Evolutionary conservation across 2,888 invertebrate genomes (phyloP).

Genomic region (Xiphydria camelus): DNA sequence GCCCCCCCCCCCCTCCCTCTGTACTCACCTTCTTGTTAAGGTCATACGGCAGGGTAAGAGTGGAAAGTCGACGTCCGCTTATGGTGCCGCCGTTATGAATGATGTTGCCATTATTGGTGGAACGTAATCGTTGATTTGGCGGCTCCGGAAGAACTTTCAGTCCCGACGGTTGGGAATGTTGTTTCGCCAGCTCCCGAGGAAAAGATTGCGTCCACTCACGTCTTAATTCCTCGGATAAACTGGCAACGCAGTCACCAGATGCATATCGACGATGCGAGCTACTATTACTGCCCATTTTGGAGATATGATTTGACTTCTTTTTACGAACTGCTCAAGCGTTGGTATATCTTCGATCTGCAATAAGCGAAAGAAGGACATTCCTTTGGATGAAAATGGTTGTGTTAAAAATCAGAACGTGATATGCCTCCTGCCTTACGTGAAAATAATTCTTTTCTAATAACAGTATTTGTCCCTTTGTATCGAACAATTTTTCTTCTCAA

Average conservation of each 20-base stretch:
- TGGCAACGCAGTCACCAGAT: constrained; percentile 15
- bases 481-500: too few species aligned
- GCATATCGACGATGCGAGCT: constrained; percentile 37
- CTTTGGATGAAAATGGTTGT: too few species aligned
- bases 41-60: constrained; percentile 49
- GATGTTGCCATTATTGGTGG: constrained; percentile 82
- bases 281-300: constrained; percentile 48
- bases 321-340: too few species aligned
- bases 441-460: too few species aligned
- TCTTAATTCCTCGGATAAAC: constrained; percentile 32
- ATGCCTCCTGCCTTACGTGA: too few species aligned
- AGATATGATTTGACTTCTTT: too few species aligned
- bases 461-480: too few species aligned
- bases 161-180: constrained; percentile 38
- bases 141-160: constrained; percentile 72
- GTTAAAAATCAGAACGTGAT: too few species aligned
- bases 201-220: constrained; percentile 49
- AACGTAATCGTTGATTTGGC: constrained; percentile 70
- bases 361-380: too few species aligned
- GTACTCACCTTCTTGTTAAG: constrained; percentile 50
- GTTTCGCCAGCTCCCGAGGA: constrained; percentile 42
- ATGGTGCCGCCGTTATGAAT: constrained; percentile 83
- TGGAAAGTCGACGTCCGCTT: constrained; percentile 67
- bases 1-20: too few species aligned
- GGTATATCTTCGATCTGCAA: too few species aligned